Evolutionary conservation across 2,113 vertebrate species (phyloP).

Genomic region (Sula dactylatra): DNA sequence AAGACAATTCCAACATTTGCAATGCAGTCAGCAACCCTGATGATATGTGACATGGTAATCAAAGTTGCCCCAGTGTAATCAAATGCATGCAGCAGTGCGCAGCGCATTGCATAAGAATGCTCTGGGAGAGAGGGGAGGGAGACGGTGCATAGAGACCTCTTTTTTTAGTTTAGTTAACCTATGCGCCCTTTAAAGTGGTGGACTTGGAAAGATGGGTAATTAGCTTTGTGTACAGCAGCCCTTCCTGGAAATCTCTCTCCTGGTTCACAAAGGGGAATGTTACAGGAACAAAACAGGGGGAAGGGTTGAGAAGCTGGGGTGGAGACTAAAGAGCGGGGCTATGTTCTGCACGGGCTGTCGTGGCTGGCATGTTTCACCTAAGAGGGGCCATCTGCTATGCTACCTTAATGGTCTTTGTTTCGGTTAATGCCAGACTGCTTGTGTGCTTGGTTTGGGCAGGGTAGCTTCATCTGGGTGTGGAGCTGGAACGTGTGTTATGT

Average conservation of each 20-base stretch:
- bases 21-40: background rate
- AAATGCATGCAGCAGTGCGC: fast-evolving
- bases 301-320: background rate
- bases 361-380: background rate
- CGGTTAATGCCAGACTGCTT: background rate
- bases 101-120: background rate
- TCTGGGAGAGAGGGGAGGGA: background rate
- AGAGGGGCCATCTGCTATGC: background rate
- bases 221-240: background rate
- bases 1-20: background rate
- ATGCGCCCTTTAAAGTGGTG: background rate
- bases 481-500: background rate
- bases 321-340: background rate
- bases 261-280: background rate
- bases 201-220: background rate
- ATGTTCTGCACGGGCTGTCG: background rate
- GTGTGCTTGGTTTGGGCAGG: background rate
- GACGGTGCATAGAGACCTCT: background rate
- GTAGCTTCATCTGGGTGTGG: background rate
- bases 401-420: background rate
- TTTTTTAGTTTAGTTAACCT: background rate
- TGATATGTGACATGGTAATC: background rate
- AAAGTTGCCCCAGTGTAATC: background rate
- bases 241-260: conserved; percentile 15
- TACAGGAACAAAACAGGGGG: background rate